These are phyloP conservation scores for Agrotis segetum DNA, from an alignment of 2,888 invertebrate species.

Conservation along the genomic window DNA sequence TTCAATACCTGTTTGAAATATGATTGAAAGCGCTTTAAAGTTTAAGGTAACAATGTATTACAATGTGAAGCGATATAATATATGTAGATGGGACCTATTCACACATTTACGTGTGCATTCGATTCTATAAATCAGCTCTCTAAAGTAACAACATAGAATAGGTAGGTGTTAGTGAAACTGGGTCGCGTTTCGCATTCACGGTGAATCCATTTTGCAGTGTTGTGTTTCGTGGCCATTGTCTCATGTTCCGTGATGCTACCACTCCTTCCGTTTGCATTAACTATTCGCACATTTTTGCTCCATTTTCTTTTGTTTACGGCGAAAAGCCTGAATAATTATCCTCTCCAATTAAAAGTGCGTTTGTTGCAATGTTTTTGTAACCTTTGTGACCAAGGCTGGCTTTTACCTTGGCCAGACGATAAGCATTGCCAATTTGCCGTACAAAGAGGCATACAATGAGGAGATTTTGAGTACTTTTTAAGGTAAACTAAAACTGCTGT, in stretches of 20 bases:
- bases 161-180: constrained; percentile 74
- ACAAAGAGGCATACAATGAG: too few relatives aligned
- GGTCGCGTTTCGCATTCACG: constrained; percentile 79
- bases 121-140: constrained; percentile 65
- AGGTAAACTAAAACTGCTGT: too few relatives aligned
- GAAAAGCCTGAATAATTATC: constrained; percentile 48
- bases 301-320: constrained; percentile 59
- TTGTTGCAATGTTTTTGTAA: constrained; percentile 18
- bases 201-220: constrained; percentile 77
- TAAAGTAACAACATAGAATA: constrained; percentile 64
- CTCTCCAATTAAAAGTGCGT: constrained; percentile 41
- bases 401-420: too few relatives aligned
- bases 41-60: constrained; percentile 37
- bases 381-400: not conserved
- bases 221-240: constrained; percentile 70
- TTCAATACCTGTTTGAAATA: constrained; percentile 27
- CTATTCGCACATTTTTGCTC: constrained; percentile 62
- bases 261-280: constrained; percentile 74
- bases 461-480: too few relatives aligned
- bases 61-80: constrained; percentile 11
- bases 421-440: too few relatives aligned
- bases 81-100: constrained; percentile 30
- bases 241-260: constrained; percentile 69
- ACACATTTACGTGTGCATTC: constrained; percentile 51
- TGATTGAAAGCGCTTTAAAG: constrained; percentile 27